Evolutionary conservation across 1,140 invertebrate species (phyloP), one percentile per base, ranked within the genome.

Genomic region (Lutraria rhynchaena): DNA sequence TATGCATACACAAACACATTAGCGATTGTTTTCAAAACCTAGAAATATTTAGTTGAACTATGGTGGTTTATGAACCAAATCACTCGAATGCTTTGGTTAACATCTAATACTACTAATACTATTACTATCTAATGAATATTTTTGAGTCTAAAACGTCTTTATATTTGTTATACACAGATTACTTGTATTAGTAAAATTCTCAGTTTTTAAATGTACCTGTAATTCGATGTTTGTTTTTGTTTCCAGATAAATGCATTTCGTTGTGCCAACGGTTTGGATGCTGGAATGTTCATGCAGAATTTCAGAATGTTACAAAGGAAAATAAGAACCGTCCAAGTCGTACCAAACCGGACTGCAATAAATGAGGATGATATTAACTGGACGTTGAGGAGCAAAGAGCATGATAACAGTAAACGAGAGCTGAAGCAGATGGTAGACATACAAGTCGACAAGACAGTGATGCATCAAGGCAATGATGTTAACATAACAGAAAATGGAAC

Each of bases 341-440:
- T 76, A 7, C 58, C 35, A 24, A 74, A 7, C 19, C 33, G n/a
- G 17, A n/a, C 15, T 7, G 44, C 24, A 22, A 57, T 29, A 2
- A 5, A 44, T 17, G 35, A 60, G 5, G 76, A 80, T 29, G 76
- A 70, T 19, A 80, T 80, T 24, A 80, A 80, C 51, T 80, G 76
- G 76, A 80, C 76, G 31, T 37, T 80, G 44, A 31, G 76, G 1
- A 57, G 37, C 11, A 80, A 80, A 24, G 65, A 58, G 3, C 17
- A 55, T 17, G 76, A 80, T 27, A 70, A 80, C 51, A 61, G 58
- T 3, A 80, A 80, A 35, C 63, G 76, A 57, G 63, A 80, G 55
- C 65, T 80, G 4, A 67, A 67, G 31, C 46, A 69, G 41, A 19
- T 80, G 19, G 61, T 80, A 3, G 55, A 80, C 37, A 33, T 80